These are phyloP conservation scores for Semibalanus balanoides DNA, from an alignment of 1,140 invertebrate genomes.

Conservation along the genomic window DNA sequence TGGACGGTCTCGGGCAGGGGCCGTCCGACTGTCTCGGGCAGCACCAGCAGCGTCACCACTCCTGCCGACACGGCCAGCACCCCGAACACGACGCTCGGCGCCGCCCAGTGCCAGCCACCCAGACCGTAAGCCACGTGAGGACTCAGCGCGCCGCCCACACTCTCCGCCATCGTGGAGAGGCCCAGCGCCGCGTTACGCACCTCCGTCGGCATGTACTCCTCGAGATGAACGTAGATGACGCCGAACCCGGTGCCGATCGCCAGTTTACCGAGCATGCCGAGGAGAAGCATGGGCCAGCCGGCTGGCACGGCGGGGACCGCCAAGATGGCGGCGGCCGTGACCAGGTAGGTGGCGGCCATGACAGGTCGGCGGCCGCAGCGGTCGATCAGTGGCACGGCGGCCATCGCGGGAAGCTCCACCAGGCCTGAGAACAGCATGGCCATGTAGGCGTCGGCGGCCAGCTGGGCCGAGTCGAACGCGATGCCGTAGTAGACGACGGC, in stretches of 20 bases:
- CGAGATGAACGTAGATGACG: constrained; percentile 1
- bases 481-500: constrained; percentile 56
- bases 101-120: constrained; percentile 14
- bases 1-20: constrained; percentile 26
- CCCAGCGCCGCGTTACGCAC: background rate
- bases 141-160: background rate
- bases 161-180: background rate
- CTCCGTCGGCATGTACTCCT: background rate
- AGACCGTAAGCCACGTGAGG: background rate
- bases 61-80: constrained; percentile 25
- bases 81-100: constrained; percentile 22
- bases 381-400: background rate
- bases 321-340: background rate
- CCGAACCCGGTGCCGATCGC: background rate
- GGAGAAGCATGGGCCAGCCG: background rate
- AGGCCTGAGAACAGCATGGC: background rate
- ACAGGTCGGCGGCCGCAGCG: background rate
- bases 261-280: background rate
- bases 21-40: constrained; percentile 27
- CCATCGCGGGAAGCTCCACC: background rate
- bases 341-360: background rate
- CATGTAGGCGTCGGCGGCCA: background rate
- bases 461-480: constrained; percentile 57
- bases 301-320: background rate
- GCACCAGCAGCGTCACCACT: constrained; percentile 21